phyloP scores from a whole-genome alignment of 1,140 invertebrate species.

The Asbolus verrucosus region DNA sequence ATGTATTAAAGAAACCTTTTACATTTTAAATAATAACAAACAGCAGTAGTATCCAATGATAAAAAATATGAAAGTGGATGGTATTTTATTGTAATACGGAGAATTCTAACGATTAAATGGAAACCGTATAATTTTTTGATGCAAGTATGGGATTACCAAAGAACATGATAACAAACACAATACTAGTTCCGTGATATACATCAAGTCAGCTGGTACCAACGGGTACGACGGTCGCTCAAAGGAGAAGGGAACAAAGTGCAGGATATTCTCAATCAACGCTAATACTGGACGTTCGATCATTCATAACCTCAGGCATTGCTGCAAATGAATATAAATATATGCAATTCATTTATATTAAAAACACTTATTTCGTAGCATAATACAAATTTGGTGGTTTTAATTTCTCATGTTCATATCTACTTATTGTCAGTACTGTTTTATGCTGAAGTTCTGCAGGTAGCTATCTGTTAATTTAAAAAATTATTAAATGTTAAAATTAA shows the following conservation, averaged over 20 bases:
- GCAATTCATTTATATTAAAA: too few species aligned
- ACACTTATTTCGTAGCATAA: too few species aligned
- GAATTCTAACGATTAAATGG: neutral
- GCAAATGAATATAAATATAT: too few species aligned
- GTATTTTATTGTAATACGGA: neutral
- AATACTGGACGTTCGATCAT: slow-evolving; percentile 38
- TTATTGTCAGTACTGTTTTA: too few species aligned
- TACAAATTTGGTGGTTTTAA: too few species aligned
- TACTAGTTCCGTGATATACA: slow-evolving; percentile 45
- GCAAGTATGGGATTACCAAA: slow-evolving; percentile 18
- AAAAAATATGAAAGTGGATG: too few species aligned
- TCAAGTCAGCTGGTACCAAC: slow-evolving; percentile 49
- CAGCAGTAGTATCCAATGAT: neutral
- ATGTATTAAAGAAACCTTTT: too few species aligned
- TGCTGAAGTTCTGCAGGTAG: too few species aligned
- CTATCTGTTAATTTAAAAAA: too few species aligned
- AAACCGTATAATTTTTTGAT: neutral
- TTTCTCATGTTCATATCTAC: too few species aligned
- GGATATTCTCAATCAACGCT: slow-evolving; percentile 52
- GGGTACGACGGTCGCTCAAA: slow-evolving; percentile 47
- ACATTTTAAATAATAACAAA: too few species aligned
- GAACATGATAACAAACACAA: slow-evolving; percentile 14
- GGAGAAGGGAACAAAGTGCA: slow-evolving; percentile 47
- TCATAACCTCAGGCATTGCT: neutral
- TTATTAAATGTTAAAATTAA: too few species aligned